Base-by-base conservation (phyloP, 2,797 vertebrate genomes). In the Lutra lutra region DNA sequence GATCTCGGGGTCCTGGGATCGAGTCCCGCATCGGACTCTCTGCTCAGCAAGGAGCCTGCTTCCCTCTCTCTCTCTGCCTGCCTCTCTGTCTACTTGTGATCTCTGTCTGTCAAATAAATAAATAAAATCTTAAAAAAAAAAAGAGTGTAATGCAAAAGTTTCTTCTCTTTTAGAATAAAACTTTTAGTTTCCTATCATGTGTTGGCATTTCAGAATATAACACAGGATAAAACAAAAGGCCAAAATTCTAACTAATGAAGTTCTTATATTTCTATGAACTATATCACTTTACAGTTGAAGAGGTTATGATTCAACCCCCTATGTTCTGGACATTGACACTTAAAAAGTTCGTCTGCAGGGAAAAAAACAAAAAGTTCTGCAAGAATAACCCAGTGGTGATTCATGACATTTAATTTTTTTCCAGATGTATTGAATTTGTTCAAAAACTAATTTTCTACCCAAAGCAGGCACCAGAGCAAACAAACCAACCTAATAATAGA, bases 371-470 rank as follows among this genome's bases (percentile, higher is more conserved):
- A 90, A 78, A 87, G 78, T 93, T 91, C 54, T 70, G 3, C 3
- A 90, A 21, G 35, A 94, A 68, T 20, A 90, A 40, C 20, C 62
- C 7, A 89, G 3, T 93, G 11, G 35, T 56, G 51, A 94, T 78
- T 96, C 40, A 79, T 40, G 32, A 79, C 11, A 82, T 90, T 97
- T 92, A 35, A 87, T 32, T 92, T 86, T 87, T 86, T 89, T n/a
- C 32, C 43, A 83, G 32, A 43, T 94, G 79, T 86, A 94, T 70
- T 95, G 29, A 91, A 97, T 92, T 97, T 96, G 35, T 88, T 95
- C 58, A 96, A 92, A 96, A 96, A 78, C 60, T 48, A 96, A 88
- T 97, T 90, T 98, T 96, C 85, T 94, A 92, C 46, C 48, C 51
- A 88, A 11, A 88, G 32, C 40, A 95, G 29, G 32, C 23, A 85